Conservation (phyloP, 2,113 vertebrate genomes). For the Leucopsar rothschildi region DNA sequence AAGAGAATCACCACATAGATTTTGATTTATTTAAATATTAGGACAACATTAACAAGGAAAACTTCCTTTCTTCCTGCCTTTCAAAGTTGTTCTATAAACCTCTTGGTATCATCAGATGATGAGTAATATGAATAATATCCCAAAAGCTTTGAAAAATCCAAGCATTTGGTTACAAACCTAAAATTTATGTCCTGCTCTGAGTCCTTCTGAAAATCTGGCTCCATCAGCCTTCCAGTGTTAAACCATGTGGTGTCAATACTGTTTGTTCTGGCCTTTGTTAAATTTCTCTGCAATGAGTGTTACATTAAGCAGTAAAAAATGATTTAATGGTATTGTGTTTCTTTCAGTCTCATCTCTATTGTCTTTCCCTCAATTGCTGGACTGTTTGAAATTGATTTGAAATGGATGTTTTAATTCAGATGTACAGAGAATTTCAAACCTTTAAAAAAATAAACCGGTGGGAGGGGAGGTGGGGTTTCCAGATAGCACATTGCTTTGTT, state of each 20-base stretch:
- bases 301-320: conserved; percentile 21
- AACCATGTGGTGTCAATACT: neutral
- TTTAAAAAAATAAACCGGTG: neutral
- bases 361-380: neutral
- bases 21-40: neutral
- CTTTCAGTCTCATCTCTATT: neutral
- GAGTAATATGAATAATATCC: neutral
- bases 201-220: neutral
- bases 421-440: neutral
- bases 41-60: neutral
- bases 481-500: neutral
- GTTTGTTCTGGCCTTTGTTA: neutral
- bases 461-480: neutral
- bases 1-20: neutral
- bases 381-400: neutral
- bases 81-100: neutral
- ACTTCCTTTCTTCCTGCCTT: neutral
- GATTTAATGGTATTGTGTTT: conserved; percentile 34
- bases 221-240: neutral
- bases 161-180: neutral
- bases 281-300: neutral
- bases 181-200: neutral
- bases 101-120: neutral
- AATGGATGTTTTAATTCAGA: neutral
- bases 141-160: neutral